Base-by-base conservation (phyloP, 2,888 invertebrate species). In the Parnassius glacialis region DNA sequence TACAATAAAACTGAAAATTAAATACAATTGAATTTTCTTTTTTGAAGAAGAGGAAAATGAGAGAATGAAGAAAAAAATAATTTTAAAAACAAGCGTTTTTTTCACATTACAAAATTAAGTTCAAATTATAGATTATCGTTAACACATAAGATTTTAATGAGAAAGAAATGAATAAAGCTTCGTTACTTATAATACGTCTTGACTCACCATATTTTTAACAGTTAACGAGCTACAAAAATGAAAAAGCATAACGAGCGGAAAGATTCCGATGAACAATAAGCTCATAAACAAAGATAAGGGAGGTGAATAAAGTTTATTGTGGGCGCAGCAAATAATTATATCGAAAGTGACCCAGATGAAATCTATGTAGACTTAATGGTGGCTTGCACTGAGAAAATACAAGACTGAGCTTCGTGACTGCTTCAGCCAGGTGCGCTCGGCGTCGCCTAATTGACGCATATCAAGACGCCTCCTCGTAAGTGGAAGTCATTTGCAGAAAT, bases 391-490 rank as follows among this genome's bases (percentile, higher is more conserved):
- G 70, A 67, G 69, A 76, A 83, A 76, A 80, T 85, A 73, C 13
- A 13, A 10, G 48, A 34, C 7, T 10, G 48, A 48, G 48, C 81
- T 82, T 83, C 87, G 86, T 86, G 87, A 87, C 81, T 78, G 75
- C 77, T 74, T 86, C 87, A 76, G 80, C 87, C 89, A 88, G 88
- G 88, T 88, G 87, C 80, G 83, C 83, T 73, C 74, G 74, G 72
- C 72, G 78, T 82, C 82, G 79, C 80, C 83, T 88, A 89, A 90
- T 88, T 90, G 89, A 87, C 84, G 82, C 83, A 80, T 78, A 79
- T 81, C 80, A 78, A 79, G 84, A 85, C 87, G 84, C 89, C 84
- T 78, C 79, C 80, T 62, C 79, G 81, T 88, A 87, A 89, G 89
- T 88, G 88, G 87, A 80, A 78, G 78, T 83, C 84, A 84, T 85